phyloP scores from a whole-genome alignment of 2,797 vertebrate genomes.

The Gorsachius magnificus region DNA sequence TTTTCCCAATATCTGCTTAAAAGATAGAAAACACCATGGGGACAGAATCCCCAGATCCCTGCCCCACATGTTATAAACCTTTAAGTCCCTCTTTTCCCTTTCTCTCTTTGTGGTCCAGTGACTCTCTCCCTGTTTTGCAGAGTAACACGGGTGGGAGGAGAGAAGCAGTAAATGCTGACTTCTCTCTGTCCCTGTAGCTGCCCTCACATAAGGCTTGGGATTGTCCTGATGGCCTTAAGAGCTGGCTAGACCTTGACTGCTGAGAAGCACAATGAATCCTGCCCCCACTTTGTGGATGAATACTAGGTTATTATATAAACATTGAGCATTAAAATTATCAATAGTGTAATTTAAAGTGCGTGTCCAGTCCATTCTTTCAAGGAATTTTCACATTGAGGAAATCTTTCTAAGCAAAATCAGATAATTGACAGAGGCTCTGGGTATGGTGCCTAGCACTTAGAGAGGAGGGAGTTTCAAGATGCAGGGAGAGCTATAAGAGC shows the following conservation, averaged over 20 bases:
- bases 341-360: background rate
- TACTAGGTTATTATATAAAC: background rate
- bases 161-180: rapidly evolving
- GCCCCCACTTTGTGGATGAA: background rate
- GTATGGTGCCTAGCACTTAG: background rate
- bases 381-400: background rate
- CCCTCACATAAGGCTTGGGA: background rate
- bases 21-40: background rate
- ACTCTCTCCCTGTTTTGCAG: background rate
- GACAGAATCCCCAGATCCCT: background rate
- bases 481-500: background rate
- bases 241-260: background rate
- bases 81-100: background rate
- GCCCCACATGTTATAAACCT: background rate
- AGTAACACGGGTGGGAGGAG: background rate
- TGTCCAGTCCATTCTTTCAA: background rate
- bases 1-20: background rate
- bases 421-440: background rate
- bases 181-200: background rate
- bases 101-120: background rate
- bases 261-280: background rate
- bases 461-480: background rate
- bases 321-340: background rate
- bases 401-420: background rate
- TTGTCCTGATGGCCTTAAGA: background rate